phyloP scores from a whole-genome alignment of 2,113 vertebrate species.

The Martes martes region DNA sequence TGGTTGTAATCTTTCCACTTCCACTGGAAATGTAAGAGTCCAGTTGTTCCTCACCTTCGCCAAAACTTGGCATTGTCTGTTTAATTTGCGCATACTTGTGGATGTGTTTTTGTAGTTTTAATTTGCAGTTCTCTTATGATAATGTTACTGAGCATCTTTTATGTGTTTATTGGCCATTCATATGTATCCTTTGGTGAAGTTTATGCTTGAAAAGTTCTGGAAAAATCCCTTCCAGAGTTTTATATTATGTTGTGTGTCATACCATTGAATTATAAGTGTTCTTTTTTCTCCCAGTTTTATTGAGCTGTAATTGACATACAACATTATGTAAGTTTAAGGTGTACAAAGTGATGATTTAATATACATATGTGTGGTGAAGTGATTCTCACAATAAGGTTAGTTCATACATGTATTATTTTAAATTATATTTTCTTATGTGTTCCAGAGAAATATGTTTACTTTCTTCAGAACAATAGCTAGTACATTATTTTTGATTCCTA shows the following conservation, averaged over 20 bases:
- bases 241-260: neutral
- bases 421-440: neutral
- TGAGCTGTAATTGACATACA: neutral
- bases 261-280: neutral
- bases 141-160: neutral
- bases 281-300: neutral
- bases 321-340: neutral
- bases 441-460: neutral
- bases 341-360: neutral
- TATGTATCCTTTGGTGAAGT: neutral
- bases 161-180: neutral
- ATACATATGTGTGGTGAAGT: neutral
- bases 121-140: neutral
- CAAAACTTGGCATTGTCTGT: neutral
- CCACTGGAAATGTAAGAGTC: neutral
- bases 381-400: neutral
- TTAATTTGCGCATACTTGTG: neutral
- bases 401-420: neutral
- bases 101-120: neutral
- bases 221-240: neutral
- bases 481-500: neutral
- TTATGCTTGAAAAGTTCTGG: neutral
- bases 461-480: neutral
- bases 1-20: neutral
- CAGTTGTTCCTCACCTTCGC: neutral